Conservation (phyloP, 2,888 invertebrate genomes). For the Agrenia bidenticulata region DNA sequence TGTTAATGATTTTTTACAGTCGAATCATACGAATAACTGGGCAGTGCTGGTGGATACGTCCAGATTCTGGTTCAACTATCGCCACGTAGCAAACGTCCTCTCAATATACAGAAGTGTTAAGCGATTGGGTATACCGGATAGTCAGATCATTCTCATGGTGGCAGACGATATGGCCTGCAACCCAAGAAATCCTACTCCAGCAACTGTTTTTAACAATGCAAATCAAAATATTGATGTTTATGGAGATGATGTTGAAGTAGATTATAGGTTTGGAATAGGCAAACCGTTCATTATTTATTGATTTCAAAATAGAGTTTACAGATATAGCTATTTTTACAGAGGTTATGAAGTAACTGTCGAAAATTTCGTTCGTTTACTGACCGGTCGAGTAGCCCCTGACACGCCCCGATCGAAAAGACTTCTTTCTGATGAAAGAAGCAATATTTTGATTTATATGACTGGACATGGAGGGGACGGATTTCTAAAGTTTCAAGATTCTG, state of each 20-base stretch:
- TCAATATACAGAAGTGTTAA: constrained; percentile 98
- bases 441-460: constrained; percentile 93
- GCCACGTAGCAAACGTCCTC: constrained; percentile 97
- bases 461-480: constrained; percentile 98
- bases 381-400: constrained; percentile 86
- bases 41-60: constrained; percentile 98
- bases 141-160: constrained; percentile 98
- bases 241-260: constrained; percentile 98
- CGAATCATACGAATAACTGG: constrained; percentile 97
- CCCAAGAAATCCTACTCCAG: constrained; percentile 94
- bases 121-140: constrained; percentile 88
- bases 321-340: constrained; percentile 22
- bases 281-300: background rate
- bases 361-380: constrained; percentile 93
- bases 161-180: constrained; percentile 99
- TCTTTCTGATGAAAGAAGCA: constrained; percentile 93
- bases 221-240: constrained; percentile 98
- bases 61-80: constrained; percentile 99
- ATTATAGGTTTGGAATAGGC: constrained; percentile 72
- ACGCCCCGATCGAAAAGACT: constrained; percentile 94
- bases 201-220: constrained; percentile 96
- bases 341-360: constrained; percentile 85
- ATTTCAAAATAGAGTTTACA: background rate
- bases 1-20: constrained; percentile 57
- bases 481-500: constrained; percentile 98